These are phyloP conservation scores for Branchinecta sandiegonensis DNA, from an alignment of 2,888 invertebrate genomes.

Conservation along the genomic window DNA sequence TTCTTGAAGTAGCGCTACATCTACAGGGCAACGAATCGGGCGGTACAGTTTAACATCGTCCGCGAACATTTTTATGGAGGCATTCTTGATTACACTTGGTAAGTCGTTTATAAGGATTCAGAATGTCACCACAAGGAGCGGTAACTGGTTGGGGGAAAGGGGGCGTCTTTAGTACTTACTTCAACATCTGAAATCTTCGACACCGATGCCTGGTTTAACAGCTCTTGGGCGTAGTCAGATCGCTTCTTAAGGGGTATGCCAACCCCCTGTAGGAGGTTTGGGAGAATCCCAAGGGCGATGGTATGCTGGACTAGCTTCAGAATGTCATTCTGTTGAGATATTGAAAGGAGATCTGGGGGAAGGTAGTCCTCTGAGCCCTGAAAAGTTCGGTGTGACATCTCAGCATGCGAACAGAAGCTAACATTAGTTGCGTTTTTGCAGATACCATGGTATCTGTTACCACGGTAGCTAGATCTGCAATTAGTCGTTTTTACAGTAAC, in stretches of 20 bases:
- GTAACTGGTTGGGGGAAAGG: background rate
- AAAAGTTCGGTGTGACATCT: background rate
- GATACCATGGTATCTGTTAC: too few species aligned
- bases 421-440: too few species aligned
- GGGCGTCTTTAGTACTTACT: background rate
- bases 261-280: conserved; percentile 3
- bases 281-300: background rate
- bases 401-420: too few species aligned
- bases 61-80: too few species aligned
- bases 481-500: too few species aligned
- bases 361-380: background rate
- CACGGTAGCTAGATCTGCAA: too few species aligned
- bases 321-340: background rate
- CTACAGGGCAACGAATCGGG: too few species aligned
- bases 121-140: background rate
- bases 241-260: background rate
- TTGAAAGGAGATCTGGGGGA: background rate
- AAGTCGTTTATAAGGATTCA: too few species aligned
- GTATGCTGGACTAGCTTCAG: background rate
- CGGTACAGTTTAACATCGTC: too few species aligned
- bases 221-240: background rate
- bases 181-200: background rate
- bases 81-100: too few species aligned
- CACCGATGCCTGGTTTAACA: background rate
- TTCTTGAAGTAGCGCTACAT: too few species aligned